A percentile compares a stretch with the other conserved stretches of the same genome.
These are phyloP conservation scores for Novumbra hubbsi DNA, from an alignment of 2,797 vertebrate genomes.

Conservation along the genomic window DNA sequence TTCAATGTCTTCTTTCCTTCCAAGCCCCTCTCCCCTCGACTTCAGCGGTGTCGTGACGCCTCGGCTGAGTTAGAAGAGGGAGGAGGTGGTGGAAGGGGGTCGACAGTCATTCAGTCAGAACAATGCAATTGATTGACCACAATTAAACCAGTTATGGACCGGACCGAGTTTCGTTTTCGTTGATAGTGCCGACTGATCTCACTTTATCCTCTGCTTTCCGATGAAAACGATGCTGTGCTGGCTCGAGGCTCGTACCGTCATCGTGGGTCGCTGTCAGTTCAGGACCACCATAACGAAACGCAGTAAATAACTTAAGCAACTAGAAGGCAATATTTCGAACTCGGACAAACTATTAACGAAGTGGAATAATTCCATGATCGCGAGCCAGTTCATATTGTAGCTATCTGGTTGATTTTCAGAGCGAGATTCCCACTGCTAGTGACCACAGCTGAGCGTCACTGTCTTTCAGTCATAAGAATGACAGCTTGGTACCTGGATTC, in stretches of 20 bases:
- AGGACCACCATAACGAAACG: conserved; percentile 64
- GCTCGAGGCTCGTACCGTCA: conserved; percentile 4
- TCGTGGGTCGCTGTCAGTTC: conserved; percentile 74
- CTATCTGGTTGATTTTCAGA: background rate
- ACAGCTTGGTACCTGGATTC: conserved; percentile 56
- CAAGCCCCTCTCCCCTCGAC: conserved; percentile 29
- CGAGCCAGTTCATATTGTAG: background rate
- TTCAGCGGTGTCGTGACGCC: conserved; percentile 66
- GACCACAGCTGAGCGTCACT: conserved; percentile 40
- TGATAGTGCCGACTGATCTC: background rate
- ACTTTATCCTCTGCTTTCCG: background rate
- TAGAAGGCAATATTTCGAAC: conserved; percentile 37
- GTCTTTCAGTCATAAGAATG: conserved; percentile 50
- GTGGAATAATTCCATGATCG: background rate
- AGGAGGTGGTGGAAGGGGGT: conserved; percentile 49
- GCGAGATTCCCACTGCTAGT: conserved; percentile 42
- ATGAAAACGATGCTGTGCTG: conserved; percentile 8
- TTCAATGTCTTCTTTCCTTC: conserved; percentile 2
- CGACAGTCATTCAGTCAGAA: conserved; percentile 47
- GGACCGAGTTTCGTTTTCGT: conserved; percentile 4
- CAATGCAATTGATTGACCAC: conserved; percentile 5
- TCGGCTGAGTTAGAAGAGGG: conserved; percentile 19
- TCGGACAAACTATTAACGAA: conserved; percentile 17
- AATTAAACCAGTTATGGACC: conserved; percentile 6
- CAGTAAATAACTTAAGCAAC: background rate